phyloP scores from a whole-genome alignment of 2,113 vertebrate genomes.

The Pelmatolapia mariae region DNA sequence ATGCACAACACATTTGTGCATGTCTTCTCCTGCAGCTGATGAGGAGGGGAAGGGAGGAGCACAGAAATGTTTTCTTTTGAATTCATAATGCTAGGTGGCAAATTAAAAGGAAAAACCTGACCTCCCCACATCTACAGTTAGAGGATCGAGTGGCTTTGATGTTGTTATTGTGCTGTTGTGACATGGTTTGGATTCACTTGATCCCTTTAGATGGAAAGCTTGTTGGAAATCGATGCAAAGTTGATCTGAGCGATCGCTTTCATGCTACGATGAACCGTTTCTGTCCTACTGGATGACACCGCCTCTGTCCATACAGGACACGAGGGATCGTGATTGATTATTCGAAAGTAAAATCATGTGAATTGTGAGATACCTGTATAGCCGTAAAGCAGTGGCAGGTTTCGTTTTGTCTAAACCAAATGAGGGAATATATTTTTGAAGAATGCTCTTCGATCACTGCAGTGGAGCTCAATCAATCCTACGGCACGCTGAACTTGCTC shows the following conservation, averaged over 20 bases:
- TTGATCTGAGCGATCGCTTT: background rate
- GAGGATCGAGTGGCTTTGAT: background rate
- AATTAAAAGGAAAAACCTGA: background rate
- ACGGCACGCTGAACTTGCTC: background rate
- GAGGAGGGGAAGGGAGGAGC: background rate
- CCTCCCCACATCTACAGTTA: background rate
- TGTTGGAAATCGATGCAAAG: background rate
- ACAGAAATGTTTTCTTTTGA: background rate
- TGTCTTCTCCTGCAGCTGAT: background rate
- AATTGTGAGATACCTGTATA: background rate
- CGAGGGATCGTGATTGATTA: background rate
- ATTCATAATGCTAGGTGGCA: background rate
- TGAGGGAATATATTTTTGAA: background rate
- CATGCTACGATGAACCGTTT: background rate
- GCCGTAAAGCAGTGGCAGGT: background rate
- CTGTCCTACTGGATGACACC: background rate
- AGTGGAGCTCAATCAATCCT: background rate
- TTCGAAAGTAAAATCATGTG: background rate
- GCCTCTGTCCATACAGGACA: background rate
- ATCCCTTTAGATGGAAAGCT: background rate
- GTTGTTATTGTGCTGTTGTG: background rate
- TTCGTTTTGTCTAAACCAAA: background rate
- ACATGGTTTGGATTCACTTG: background rate
- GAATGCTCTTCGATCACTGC: background rate
- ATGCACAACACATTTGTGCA: background rate